Percentiles rank a stretch among this genome's conserved stretches.
Conservation (phyloP, 2,113 vertebrate species). For the Noturus placidus region DNA sequence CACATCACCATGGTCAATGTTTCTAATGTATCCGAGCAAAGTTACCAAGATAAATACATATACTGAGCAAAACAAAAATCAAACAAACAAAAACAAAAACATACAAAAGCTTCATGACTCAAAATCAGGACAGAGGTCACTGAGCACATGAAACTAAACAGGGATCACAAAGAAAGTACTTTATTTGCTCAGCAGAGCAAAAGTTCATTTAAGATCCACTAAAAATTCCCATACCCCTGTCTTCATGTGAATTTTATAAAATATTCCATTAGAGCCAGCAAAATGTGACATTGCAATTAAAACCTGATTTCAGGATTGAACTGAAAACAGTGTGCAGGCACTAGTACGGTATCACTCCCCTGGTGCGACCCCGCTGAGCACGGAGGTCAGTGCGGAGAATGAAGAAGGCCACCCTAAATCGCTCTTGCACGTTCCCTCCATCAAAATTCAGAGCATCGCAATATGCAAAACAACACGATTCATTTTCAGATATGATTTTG, state of each 20-base stretch:
- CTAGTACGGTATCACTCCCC: constrained; percentile 70
- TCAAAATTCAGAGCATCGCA: constrained; percentile 43
- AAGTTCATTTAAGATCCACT: constrained; percentile 43
- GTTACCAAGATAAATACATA: constrained; percentile 25
- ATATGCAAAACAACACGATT: constrained; percentile 54
- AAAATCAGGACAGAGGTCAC: constrained; percentile 25
- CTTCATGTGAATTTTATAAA: constrained; percentile 55
- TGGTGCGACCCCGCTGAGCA: constrained; percentile 34
- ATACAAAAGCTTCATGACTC: constrained; percentile 19
- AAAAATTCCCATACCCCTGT: constrained; percentile 55
- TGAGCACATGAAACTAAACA: constrained; percentile 38
- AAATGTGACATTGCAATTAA: constrained; percentile 43
- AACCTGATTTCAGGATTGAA: constrained; percentile 52
- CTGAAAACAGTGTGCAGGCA: constrained; percentile 69
- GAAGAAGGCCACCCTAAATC: constrained; percentile 70
- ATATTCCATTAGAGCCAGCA: constrained; percentile 55
- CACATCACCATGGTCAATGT: not conserved
- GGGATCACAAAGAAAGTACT: constrained; percentile 51
- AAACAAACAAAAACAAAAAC: not conserved
- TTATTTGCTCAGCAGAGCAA: constrained; percentile 52
- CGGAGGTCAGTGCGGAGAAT: constrained; percentile 63
- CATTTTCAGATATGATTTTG: constrained; percentile 15
- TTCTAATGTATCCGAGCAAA: constrained; percentile 11
- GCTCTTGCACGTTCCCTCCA: constrained; percentile 51
- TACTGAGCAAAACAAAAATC: constrained; percentile 1